These are phyloP conservation scores for Manacus vitellinus DNA, from an alignment of 2,113 vertebrate genomes.

Conservation along the genomic window DNA sequence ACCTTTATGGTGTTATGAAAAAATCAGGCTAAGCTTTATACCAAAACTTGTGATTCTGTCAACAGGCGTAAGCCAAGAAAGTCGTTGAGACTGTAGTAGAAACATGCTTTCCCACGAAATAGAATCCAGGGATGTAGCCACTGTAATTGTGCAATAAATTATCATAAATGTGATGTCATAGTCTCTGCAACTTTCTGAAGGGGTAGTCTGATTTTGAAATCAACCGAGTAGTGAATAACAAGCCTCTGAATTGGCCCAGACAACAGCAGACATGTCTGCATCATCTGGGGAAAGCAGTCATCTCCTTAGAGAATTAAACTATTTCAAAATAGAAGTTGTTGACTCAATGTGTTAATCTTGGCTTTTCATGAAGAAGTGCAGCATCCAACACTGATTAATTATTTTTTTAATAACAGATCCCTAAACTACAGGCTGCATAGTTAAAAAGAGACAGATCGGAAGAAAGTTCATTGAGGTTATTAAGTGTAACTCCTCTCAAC, in stretches of 20 bases:
- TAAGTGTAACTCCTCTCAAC: neutral
- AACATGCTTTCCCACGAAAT: conserved; percentile 30
- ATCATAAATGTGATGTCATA: conserved; percentile 52
- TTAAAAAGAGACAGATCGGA: neutral
- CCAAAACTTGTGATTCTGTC: neutral
- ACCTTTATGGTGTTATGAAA: neutral
- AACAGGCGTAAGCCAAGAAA: neutral
- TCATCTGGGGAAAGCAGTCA: conserved; percentile 12
- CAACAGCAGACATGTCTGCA: conserved; percentile 32
- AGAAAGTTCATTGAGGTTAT: neutral
- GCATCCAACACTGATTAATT: neutral
- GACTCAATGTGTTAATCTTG: conserved; percentile 29
- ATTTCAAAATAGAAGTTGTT: conserved; percentile 47
- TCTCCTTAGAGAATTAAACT: conserved; percentile 32
- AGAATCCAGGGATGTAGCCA: conserved; percentile 22
- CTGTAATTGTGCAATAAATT: conserved; percentile 47
- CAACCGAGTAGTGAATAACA: conserved; percentile 1
- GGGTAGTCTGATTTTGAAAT: conserved; percentile 59
- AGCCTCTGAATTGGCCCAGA: conserved; percentile 45
- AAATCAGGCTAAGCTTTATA: neutral
- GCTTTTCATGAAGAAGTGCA: conserved; percentile 13
- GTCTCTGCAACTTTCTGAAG: conserved; percentile 51
- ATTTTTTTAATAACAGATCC: neutral
- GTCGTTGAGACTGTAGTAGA: neutral
- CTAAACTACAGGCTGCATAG: neutral